These are phyloP conservation scores for Aldabrachelys gigantea DNA, from an alignment of 2,113 vertebrate genomes.

Conservation along the genomic window DNA sequence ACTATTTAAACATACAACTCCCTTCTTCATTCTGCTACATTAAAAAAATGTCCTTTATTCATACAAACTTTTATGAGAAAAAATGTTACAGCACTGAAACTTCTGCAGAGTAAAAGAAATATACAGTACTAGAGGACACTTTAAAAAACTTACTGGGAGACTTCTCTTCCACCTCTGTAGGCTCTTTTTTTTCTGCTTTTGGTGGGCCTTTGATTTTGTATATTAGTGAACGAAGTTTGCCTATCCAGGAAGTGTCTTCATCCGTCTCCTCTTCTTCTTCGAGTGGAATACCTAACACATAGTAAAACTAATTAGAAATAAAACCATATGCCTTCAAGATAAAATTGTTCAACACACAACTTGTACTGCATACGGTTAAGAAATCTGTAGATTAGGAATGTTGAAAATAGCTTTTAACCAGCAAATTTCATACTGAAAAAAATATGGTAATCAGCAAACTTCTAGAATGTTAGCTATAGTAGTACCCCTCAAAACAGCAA, in stretches of 20 bases:
- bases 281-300: conserved; percentile 89
- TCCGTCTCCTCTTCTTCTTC: conserved; percentile 90
- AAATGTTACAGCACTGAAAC: background rate
- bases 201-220: conserved; percentile 92
- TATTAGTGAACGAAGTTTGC: conserved; percentile 88
- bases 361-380: background rate
- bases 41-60: background rate
- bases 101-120: background rate
- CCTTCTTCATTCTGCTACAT: background rate
- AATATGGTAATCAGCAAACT: background rate
- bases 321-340: background rate
- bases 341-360: background rate
- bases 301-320: conserved; percentile 46
- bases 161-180: conserved; percentile 84
- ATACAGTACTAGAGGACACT: background rate
- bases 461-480: background rate
- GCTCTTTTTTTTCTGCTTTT: conserved; percentile 84
- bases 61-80: background rate
- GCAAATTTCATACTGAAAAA: background rate
- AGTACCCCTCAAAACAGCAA: background rate
- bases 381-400: background rate
- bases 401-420: background rate
- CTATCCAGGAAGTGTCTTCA: conserved; percentile 88
- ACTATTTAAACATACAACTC: background rate
- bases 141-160: conserved; percentile 87